Evolutionary conservation across 2,888 invertebrate genomes (phyloP).

Genomic region (Eupithecia subfuscata): DNA sequence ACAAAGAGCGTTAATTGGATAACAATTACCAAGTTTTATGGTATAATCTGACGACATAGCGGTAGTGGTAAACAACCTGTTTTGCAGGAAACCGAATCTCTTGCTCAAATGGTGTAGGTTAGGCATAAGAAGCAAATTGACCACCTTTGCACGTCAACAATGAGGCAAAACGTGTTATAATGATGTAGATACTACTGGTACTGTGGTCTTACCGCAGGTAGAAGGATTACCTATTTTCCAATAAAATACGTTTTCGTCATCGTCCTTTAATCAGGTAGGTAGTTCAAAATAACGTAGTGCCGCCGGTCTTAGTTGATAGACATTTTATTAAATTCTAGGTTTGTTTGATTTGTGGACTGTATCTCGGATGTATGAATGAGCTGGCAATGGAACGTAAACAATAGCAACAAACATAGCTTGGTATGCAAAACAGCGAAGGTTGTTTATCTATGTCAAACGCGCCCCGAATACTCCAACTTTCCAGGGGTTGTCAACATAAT

Average conservation of each 20-base stretch:
- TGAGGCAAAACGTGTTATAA: neutral
- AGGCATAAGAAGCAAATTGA: neutral
- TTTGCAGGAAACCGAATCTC: neutral
- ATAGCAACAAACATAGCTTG: conserved; percentile 52
- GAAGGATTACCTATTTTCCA: neutral
- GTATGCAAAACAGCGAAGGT: conserved; percentile 67
- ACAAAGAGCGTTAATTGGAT: neutral
- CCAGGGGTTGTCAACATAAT: conserved; percentile 42
- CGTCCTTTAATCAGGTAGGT: neutral
- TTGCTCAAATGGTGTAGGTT: neutral
- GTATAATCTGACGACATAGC: neutral
- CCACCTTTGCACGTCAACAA: neutral
- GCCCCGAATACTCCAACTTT: conserved; percentile 66
- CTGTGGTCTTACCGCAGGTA: neutral
- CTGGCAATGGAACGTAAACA: conserved; percentile 50
- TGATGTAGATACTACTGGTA: neutral
- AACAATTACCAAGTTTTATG: neutral
- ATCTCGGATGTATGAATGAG: conserved; percentile 7
- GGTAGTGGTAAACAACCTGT: conserved; percentile 1
- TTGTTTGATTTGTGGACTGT: neutral
- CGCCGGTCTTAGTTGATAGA: no score
- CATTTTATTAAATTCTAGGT: neutral
- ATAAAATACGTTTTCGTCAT: neutral
- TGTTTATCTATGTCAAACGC: conserved; percentile 70
- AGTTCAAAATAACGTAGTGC: no score